Conservation (phyloP, 1,140 invertebrate genomes). For the Eupristina koningsbergeri region DNA sequence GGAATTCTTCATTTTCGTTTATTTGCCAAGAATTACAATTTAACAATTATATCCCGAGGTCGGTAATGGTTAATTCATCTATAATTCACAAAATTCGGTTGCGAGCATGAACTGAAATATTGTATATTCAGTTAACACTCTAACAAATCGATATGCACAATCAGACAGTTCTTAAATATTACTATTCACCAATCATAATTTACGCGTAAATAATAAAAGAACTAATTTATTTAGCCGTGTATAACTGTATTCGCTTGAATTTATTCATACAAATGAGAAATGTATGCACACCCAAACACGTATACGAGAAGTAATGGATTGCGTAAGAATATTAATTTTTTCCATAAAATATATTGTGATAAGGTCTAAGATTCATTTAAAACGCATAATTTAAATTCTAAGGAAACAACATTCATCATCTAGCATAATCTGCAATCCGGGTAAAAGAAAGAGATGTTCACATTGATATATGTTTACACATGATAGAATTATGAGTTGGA, state of each 20-base stretch:
- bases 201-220: too few relatives aligned
- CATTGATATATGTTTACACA: conserved; percentile 9
- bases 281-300: too few relatives aligned
- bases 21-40: too few relatives aligned
- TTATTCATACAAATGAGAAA: too few relatives aligned
- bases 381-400: background rate
- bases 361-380: background rate
- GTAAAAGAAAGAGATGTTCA: conserved; percentile 16
- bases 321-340: background rate
- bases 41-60: too few relatives aligned
- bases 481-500: background rate
- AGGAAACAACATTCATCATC: conserved; percentile 1
- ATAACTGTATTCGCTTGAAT: too few relatives aligned
- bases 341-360: background rate
- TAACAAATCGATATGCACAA: too few relatives aligned
- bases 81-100: background rate
- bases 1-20: too few relatives aligned
- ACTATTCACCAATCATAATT: too few relatives aligned
- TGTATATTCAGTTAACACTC: background rate
- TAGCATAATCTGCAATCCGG: background rate
- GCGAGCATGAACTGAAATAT: background rate
- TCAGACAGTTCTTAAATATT: too few relatives aligned
- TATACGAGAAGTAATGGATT: background rate
- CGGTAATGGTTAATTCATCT: background rate
- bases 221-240: too few relatives aligned